These are phyloP conservation scores for Xylocampa areola DNA, from an alignment of 2,888 invertebrate genomes.

Conservation along the genomic window DNA sequence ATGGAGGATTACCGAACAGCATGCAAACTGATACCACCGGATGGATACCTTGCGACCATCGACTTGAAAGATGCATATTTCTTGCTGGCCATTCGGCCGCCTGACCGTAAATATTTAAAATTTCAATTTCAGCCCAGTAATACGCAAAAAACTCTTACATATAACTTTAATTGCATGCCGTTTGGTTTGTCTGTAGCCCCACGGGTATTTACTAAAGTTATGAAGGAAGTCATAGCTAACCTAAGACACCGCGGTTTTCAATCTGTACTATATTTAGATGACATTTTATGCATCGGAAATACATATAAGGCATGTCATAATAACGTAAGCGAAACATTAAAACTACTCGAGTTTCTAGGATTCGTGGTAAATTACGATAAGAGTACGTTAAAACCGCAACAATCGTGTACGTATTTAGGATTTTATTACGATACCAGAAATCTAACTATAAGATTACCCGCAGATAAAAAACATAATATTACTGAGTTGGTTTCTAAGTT, in stretches of 20 bases:
- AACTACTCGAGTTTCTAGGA: slow-evolving; percentile 21
- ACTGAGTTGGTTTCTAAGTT: slow-evolving; percentile 18
- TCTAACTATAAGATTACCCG: slow-evolving; percentile 19
- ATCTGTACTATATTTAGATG: slow-evolving; percentile 18
- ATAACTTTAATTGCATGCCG: slow-evolving; percentile 13
- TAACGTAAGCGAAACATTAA: slow-evolving; percentile 11
- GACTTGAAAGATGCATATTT: no score
- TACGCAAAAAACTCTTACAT: not conserved
- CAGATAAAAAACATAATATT: slow-evolving; percentile 33
- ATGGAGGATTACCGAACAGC: no score
- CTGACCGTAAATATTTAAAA: no score
- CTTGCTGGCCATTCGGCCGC: no score
- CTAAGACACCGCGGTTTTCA: slow-evolving; percentile 4
- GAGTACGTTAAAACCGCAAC: slow-evolving; percentile 20
- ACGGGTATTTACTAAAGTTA: slow-evolving; percentile 5
- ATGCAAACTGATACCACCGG: no score
- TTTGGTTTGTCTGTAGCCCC: slow-evolving; percentile 13
- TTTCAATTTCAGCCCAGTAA: slow-evolving; percentile 4
- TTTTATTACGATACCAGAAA: slow-evolving; percentile 24
- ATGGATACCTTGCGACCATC: slow-evolving; percentile 2
- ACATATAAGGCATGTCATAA: slow-evolving; percentile 1
- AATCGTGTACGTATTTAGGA: slow-evolving; percentile 36
- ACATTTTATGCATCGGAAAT: slow-evolving; percentile 16
- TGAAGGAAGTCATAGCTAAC: slow-evolving; percentile 9
- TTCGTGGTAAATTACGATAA: slow-evolving; percentile 42